Percentiles rank a stretch among this genome's conserved stretches.
These are phyloP conservation scores for Poeciliopsis gracilis DNA, from an alignment of 2,797 vertebrate genomes.

Conservation along the genomic window DNA sequence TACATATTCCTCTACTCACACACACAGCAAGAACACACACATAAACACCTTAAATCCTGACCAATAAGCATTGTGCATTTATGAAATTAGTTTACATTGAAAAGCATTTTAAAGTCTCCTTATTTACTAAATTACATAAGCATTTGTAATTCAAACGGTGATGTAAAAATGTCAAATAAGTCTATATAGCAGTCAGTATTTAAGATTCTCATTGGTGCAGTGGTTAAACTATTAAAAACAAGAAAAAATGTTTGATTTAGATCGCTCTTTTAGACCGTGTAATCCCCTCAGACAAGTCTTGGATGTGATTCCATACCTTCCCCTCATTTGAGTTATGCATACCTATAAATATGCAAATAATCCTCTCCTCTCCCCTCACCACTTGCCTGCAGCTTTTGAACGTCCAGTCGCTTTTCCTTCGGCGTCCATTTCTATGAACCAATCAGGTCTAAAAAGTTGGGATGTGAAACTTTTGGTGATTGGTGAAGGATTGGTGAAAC, in stretches of 20 bases:
- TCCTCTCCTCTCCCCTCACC: not conserved
- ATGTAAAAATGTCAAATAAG: not conserved
- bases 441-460: conserved; percentile 4
- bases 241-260: not conserved
- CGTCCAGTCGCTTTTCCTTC: not conserved
- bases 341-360: conserved; percentile 25
- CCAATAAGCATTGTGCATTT: conserved; percentile 16
- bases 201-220: not conserved
- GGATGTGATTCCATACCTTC: not conserved
- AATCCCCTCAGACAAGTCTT: not conserved
- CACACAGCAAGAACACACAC: conserved; percentile 7
- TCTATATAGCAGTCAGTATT: not conserved
- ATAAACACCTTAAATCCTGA: conserved; percentile 2
- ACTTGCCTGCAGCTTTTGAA: conserved; percentile 4
- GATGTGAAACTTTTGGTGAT: not conserved
- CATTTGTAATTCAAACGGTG: not conserved
- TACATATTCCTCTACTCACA: conserved; percentile 39
- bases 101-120: not conserved
- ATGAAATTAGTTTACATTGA: not conserved
- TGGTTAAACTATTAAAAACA: not conserved
- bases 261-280: not conserved
- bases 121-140: not conserved
- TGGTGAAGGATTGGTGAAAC: not conserved
- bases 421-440: conserved; percentile 3
- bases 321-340: conserved; percentile 11